Base-by-base conservation (phyloP, 2,888 invertebrate genomes). In the Brenthis hecate region DNA sequence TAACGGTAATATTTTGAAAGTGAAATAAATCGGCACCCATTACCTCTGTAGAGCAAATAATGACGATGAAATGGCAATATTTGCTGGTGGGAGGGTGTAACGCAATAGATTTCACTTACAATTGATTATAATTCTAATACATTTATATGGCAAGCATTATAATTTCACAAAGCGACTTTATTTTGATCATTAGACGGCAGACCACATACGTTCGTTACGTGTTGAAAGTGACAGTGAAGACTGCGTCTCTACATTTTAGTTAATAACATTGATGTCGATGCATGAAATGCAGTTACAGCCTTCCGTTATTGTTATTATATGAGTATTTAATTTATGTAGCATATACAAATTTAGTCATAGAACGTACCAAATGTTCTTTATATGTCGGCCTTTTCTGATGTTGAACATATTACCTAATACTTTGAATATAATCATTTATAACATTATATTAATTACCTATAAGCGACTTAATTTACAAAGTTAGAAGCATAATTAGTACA, bases 1-100 rank as follows among this genome's bases (percentile, higher is more conserved):
- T 50, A 58, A 56, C 68, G 48, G 68, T 61, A 19, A 47, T 63
- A 55, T 63, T 57, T 65, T 48, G 50, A 61, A 61, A 57, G 54
- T 54, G 58, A 68, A 58, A 28, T 51, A 23, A 58, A 58, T 54
- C 14, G 14, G 28, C 57, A 8, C 32, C 55, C 43, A 55, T 55
- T 43, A 55, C 50, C 6, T 14, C n/a, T 6, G 16, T 3, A 16
- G 11, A n/a, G 23, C 43, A n/a, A 50, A 19, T 16, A 23, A 65
- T 58, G 36, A 36, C 56, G 47, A 50, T 55, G 60, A 66, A 55
- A 56, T 13, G 36, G 32, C 50, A 48, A 47, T 48, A 65, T 19
- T 50, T 32, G 65, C 14, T 47, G 23, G 16, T 47, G 47, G 16
- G 53, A 36, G 16, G 23, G 32, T n/a, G 28, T 43, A 47, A 19